A percentile compares a stretch with the other conserved stretches of the same genome.
phyloP scores from a whole-genome alignment of 2,113 vertebrate species.

The Amia ocellicauda region DNA sequence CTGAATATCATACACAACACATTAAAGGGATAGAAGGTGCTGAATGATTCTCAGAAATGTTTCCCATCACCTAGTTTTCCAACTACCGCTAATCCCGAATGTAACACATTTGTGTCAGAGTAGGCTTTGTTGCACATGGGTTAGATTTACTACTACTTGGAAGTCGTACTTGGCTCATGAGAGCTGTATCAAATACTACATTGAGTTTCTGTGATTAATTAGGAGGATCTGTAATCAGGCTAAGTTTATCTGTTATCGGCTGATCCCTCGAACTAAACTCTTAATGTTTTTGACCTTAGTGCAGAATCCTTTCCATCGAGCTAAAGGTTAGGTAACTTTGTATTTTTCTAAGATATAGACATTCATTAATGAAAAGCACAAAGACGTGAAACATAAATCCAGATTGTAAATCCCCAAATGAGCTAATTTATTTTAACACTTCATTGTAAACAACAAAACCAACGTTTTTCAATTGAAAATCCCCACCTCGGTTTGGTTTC shows the following conservation, averaged over 20 bases:
- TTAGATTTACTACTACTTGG: conserved; percentile 15
- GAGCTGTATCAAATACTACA: neutral
- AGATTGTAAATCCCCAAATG: no score
- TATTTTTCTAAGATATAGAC: no score
- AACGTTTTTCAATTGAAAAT: no score
- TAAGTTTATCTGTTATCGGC: neutral
- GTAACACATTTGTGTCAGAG: conserved; percentile 13
- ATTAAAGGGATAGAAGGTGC: neutral
- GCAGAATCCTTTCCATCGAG: no score
- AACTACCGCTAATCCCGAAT: neutral
- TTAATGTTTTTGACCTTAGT: neutral
- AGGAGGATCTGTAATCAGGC: conserved; percentile 6
- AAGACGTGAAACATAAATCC: no score
- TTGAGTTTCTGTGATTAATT: conserved; percentile 6
- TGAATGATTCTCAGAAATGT: neutral
- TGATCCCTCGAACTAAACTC: neutral
- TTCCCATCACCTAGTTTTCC: neutral
- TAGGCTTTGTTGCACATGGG: conserved; percentile 18
- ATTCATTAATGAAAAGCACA: no score
- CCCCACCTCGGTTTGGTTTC: no score
- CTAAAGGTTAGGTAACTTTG: no score
- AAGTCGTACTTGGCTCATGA: conserved; percentile 1
- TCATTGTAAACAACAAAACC: no score
- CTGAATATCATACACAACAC: neutral
- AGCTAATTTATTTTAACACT: no score